A percentile compares a stretch with the other conserved stretches of the same genome.
These are phyloP conservation scores for Mastacembelus armatus DNA, from an alignment of 2,797 vertebrate species.

Conservation along the genomic window DNA sequence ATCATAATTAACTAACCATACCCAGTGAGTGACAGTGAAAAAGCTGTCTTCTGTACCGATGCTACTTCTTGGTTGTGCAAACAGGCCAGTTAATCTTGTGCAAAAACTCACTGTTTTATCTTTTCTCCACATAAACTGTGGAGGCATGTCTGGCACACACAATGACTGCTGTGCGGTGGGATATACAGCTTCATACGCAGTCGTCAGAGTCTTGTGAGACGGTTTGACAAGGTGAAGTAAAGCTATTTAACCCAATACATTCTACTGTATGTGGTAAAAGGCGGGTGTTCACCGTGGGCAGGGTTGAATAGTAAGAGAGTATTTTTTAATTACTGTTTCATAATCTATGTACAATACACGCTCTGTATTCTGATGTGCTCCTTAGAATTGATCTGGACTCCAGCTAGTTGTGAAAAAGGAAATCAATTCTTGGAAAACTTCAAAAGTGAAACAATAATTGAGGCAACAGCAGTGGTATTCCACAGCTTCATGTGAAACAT, in stretches of 20 bases:
- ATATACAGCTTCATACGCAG: background rate
- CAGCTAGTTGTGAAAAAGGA: background rate
- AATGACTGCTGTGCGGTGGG: background rate
- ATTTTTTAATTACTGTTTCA: conserved; percentile 32
- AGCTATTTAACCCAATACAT: conserved; percentile 23
- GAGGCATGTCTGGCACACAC: conserved; percentile 13
- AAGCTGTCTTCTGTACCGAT: background rate
- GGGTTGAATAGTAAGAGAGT: conserved; percentile 4
- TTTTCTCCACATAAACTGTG: conserved; percentile 25
- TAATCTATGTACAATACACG: conserved; percentile 20
- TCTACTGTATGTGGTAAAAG: conserved; percentile 16
- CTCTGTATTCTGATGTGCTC: background rate
- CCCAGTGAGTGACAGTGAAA: conserved; percentile 19
- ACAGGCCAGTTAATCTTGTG: conserved; percentile 15
- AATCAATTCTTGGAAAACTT: conserved; percentile 12
- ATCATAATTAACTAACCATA: conserved; percentile 11
- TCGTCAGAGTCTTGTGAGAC: conserved; percentile 14
- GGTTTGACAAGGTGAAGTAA: background rate
- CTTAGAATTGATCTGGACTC: background rate
- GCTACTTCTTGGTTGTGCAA: conserved; percentile 3
- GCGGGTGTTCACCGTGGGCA: conserved; percentile 26
- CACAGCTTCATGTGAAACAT: conserved; percentile 6
- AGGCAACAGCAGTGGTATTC: conserved; percentile 9
- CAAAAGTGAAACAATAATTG: background rate
- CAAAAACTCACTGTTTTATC: conserved; percentile 34